Evolutionary conservation across 2,113 vertebrate species (phyloP).

Genomic region (Callocephalon fimbriatum): DNA sequence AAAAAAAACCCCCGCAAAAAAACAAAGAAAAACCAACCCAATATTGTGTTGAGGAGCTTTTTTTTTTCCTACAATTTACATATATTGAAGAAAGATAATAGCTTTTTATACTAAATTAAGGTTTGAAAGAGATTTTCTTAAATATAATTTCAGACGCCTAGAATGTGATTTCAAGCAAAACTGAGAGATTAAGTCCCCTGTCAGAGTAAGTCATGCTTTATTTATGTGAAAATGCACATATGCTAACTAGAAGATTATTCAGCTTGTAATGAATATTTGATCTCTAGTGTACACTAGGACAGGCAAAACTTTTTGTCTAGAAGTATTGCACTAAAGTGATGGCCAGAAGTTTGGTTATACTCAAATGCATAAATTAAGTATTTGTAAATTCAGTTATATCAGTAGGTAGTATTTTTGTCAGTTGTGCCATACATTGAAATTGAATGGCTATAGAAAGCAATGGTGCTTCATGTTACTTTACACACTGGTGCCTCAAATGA

Average conservation of each 20-base stretch:
- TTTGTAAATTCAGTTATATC: neutral
- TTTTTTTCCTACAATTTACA: neutral
- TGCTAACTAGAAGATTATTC: neutral
- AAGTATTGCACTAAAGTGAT: neutral
- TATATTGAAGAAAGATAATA: neutral
- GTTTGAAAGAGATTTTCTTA: neutral
- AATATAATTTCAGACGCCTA: neutral
- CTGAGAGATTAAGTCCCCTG: neutral
- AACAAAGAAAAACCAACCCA: no score
- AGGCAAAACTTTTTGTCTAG: neutral
- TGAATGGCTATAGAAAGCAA: neutral
- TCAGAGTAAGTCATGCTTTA: conserved; percentile 26
- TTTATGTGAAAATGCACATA: conserved; percentile 49
- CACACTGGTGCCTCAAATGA: neutral
- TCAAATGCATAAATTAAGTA: neutral
- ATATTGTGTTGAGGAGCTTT: neutral
- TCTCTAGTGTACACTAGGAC: neutral
- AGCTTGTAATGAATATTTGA: conserved; percentile 33
- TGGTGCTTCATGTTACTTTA: neutral
- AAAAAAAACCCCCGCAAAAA: neutral
- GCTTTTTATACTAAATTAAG: neutral
- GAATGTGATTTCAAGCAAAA: neutral
- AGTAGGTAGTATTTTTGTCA: neutral
- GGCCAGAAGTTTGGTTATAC: neutral
- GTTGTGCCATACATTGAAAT: neutral